phyloP scores from a whole-genome alignment of 1,140 invertebrate genomes.

The Drosophila mauritiana region DNA sequence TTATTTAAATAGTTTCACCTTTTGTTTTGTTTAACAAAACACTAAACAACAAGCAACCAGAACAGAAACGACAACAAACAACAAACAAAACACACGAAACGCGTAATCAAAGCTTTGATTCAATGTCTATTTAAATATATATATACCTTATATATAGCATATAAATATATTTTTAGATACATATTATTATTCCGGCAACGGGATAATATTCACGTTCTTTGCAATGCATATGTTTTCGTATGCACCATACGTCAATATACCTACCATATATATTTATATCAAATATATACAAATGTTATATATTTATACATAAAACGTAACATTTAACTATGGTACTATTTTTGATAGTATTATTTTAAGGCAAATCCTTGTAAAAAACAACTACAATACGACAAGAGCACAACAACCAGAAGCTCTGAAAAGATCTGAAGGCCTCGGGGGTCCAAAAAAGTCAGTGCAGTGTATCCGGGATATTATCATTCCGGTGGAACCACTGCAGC shows the following conservation, averaged over 20 bases:
- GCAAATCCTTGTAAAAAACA: slow-evolving; percentile 76
- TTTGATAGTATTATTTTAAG: slow-evolving; percentile 84
- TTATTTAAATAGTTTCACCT: slow-evolving; percentile 77
- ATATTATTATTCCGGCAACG: slow-evolving; percentile 80
- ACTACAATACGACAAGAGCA: slow-evolving; percentile 59
- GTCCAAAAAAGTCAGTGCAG: slow-evolving; percentile 13
- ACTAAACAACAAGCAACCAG: slow-evolving; percentile 56
- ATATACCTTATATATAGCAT: slow-evolving; percentile 79
- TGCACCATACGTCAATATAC: slow-evolving; percentile 73
- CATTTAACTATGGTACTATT: slow-evolving; percentile 81
- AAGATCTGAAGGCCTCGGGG: slow-evolving; percentile 15
- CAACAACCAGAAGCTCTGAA: slow-evolving; percentile 38
- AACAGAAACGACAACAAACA: slow-evolving; percentile 56
- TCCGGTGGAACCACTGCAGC: background rate
- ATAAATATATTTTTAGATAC: slow-evolving; percentile 83
- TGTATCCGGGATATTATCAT: slow-evolving; percentile 20
- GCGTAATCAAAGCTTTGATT: slow-evolving; percentile 79
- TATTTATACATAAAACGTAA: slow-evolving; percentile 76
- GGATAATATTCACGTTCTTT: slow-evolving; percentile 76
- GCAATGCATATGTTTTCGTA: slow-evolving; percentile 84
- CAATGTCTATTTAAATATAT: slow-evolving; percentile 77
- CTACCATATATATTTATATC: slow-evolving; percentile 61
- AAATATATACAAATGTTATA: slow-evolving; percentile 70
- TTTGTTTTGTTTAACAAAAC: slow-evolving; percentile 82
- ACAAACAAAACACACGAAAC: slow-evolving; percentile 52